phyloP scores from a whole-genome alignment of 2,888 invertebrate species.

The Cryptus armator region DNA sequence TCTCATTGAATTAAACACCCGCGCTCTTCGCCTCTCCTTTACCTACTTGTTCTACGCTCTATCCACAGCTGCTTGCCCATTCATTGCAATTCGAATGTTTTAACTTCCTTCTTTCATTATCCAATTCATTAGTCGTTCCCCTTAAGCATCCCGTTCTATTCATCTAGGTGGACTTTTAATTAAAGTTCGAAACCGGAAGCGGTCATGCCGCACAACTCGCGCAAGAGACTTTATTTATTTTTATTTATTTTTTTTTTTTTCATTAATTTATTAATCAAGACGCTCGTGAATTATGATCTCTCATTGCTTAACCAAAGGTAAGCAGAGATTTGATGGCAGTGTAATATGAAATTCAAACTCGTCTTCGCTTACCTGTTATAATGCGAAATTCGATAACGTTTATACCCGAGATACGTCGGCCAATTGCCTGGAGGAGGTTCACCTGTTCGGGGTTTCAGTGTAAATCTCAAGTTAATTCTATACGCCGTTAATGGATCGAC shows the following conservation, averaged over 20 bases:
- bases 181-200: not conserved
- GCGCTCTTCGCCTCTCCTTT: slow-evolving; percentile 24
- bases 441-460: not conserved
- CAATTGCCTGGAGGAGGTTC: not conserved
- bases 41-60: slow-evolving; percentile 10
- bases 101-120: slow-evolving; percentile 26
- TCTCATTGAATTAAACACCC: slow-evolving; percentile 55
- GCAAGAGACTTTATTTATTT: not conserved
- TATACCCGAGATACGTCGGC: not conserved
- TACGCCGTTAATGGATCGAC: not conserved
- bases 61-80: slow-evolving; percentile 23
- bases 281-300: not conserved
- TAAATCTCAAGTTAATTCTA: not conserved
- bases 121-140: slow-evolving; percentile 27
- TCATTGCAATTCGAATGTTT: slow-evolving; percentile 43
- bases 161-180: not conserved
- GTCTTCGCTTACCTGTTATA: not conserved
- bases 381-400: slow-evolving; percentile 2
- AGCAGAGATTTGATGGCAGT: too few relatives aligned
- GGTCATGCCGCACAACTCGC: not conserved
- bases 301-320: not conserved
- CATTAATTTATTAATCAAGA: not conserved
- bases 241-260: not conserved
- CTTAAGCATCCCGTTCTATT: not conserved
- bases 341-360: not conserved